Conservation (phyloP, 2,113 vertebrate genomes). For the Chiloscyllium plagiosum region DNA sequence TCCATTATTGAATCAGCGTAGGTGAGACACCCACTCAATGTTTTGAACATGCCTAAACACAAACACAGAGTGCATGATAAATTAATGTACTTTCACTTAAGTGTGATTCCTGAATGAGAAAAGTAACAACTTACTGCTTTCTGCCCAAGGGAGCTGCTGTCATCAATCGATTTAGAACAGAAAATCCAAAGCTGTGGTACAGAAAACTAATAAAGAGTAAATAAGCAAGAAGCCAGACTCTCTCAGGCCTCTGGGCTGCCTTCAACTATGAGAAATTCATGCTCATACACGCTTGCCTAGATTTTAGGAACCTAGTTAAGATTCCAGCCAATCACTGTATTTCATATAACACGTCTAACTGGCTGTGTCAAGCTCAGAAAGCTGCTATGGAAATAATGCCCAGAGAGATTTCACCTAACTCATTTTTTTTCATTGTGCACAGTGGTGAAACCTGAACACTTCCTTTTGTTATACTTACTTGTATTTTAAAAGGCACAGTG, state of each 20-base stretch:
- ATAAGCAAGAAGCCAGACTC: conserved; percentile 30
- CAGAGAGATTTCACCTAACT: background rate
- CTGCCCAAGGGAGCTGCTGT: background rate
- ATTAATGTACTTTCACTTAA: background rate
- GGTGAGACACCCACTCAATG: background rate
- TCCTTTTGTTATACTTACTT: background rate
- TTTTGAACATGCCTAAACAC: conserved; percentile 7
- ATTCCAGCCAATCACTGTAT: conserved; percentile 49
- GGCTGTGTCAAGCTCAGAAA: conserved; percentile 26
- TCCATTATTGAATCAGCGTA: background rate
- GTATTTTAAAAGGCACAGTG: background rate
- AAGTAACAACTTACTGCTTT: conserved; percentile 16
- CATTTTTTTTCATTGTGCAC: background rate
- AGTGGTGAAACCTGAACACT: background rate
- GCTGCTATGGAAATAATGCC: conserved; percentile 25
- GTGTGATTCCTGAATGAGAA: background rate
- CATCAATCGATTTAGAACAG: background rate
- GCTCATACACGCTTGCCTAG: conserved; percentile 54
- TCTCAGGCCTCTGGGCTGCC: conserved; percentile 46
- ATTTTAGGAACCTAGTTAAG: conserved; percentile 52
- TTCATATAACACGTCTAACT: conserved; percentile 37
- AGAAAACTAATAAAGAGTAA: conserved; percentile 18
- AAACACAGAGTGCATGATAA: background rate
- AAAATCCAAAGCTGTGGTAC: background rate
- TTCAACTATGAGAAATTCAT: conserved; percentile 48